Base-by-base conservation (phyloP, 2,888 invertebrate genomes). In the Caradrina kadenii region DNA sequence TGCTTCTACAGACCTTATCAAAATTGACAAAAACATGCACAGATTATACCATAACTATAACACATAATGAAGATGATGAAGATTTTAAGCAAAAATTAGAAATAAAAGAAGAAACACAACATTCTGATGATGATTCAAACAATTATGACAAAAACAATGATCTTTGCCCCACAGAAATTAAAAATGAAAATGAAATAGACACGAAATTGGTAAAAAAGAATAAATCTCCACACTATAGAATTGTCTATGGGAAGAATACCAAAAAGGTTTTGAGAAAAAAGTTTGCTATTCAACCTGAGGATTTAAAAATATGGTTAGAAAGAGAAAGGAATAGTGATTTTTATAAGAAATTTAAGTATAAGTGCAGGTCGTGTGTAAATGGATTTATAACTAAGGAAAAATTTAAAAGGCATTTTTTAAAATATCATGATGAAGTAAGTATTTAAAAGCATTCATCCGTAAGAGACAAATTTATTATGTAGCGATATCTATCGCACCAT, bases 341-440 rank as follows among this genome's bases (percentile, higher is more conserved):
- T 35, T 81, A 55, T 50, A 76, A 50, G 31, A 52, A 69, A 22
- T 68, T 65, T 13, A 79, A 63, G 26, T 69, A 45, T 45, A 69
- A 76, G 61, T 82, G 82, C 62, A 68, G 65, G 1, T 4, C 58
- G 4, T 82, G 82, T 69, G 19, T 70, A 3, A 64, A 73, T 53
- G 83, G 72, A 15, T 83, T 67, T 60, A 55, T 58, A 53, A 42
- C 2, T 26, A 63, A 59, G 2, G 72, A 73, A 0, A 73, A 73
- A 54, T 26, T 80, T 0, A 54, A 60, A 21, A 52, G 5, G 2
- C 81, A 82, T 45, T 19, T 63, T 5, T 49, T 50, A 5, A 75
- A 72, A 61, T 59, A 49, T 48, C 81, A 81, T 63, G 56, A 69
- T 55, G 39, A 78, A 22, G 81, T 81, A 66, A 75, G 72, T 67